A percentile compares a stretch with the other conserved stretches of the same genome.
Evolutionary conservation across 2,888 invertebrate species (phyloP).

Genomic region (Smittia sp.): DNA sequence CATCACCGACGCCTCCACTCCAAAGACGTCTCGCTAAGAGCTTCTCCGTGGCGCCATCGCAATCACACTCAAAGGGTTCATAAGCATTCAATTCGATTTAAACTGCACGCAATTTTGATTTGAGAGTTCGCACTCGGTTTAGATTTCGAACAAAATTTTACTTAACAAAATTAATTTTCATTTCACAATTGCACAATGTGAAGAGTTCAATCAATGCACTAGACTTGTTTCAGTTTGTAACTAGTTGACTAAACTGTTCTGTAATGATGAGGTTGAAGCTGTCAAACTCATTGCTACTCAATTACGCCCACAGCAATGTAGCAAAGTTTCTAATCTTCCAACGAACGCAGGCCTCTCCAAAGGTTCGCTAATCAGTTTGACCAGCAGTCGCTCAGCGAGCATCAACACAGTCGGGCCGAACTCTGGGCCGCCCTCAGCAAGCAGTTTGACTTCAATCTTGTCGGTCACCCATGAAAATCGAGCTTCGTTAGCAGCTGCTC

Average conservation of each 20-base stretch:
- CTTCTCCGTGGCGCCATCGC: constrained; percentile 80
- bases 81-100: constrained; percentile 24
- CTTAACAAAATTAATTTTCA: constrained; percentile 10
- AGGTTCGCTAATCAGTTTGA: constrained; percentile 74
- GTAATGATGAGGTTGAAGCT: too few species aligned
- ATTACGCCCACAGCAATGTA: background rate
- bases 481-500: constrained; percentile 67
- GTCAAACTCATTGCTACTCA: background rate
- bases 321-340: constrained; percentile 22
- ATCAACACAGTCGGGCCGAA: constrained; percentile 67
- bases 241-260: too few species aligned
- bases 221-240: background rate
- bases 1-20: constrained; percentile 78
- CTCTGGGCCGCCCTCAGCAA: constrained; percentile 66
- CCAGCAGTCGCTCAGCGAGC: constrained; percentile 68
- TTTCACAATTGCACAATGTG: constrained; percentile 25
- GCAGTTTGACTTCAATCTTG: constrained; percentile 63
- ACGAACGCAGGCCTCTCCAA: constrained; percentile 72
- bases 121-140: background rate
- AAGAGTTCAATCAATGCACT: too few species aligned
- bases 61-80: constrained; percentile 54
- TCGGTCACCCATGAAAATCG: constrained; percentile 62
- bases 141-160: background rate
- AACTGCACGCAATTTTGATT: background rate
- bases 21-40: constrained; percentile 87